Base-by-base conservation (phyloP, 2,888 invertebrate species). In the Apomyelois bistriatella region DNA sequence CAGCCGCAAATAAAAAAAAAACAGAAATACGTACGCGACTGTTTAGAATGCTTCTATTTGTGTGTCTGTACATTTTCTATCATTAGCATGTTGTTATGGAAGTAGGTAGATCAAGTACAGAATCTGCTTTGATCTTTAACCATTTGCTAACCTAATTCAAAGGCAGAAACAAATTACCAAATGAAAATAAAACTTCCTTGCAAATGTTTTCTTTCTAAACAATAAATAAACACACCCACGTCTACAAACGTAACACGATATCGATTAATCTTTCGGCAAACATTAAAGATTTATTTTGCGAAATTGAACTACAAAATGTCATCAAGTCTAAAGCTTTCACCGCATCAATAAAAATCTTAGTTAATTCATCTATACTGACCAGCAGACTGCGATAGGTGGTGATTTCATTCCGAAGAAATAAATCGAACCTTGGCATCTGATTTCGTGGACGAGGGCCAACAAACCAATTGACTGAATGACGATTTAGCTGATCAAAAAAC, bases 391-490 rank as follows among this genome's bases (percentile, higher is more conserved):
- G 32, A 17, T 32, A 53, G 59, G 63, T 71, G 72, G 70, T 70
- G 78, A 72, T 75, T 66, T 66, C 64, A 74, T 76, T 78, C 72
- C 70, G 74, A 79, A 72, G 77, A 78, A 75, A 70, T 77, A 74
- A 76, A 77, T 68, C 73, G 71, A 69, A 76, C 73, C 72, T 76
- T 77, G 81, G 79, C 76, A 76, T 72, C 72, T 65, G 64, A 66
- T 74, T 71, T 79, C 77, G 86, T 89, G 90, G 89, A 85, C 74
- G 71, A 72, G 81, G 77, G 85, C 89, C 89, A 90, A 82, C 66
- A 70, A 71, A 68, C 67, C 76, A 79, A 85, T 86, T 88, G 86
- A 89, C 88, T 89, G 88, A 86, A 81, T 85, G 85, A 86, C 82
- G 85, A 84, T 85, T 79, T 70, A 75, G 75, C 69, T 71, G 75